Evolutionary conservation across 2,113 vertebrate species (phyloP).

Genomic region (Tachysurus vachellii): DNA sequence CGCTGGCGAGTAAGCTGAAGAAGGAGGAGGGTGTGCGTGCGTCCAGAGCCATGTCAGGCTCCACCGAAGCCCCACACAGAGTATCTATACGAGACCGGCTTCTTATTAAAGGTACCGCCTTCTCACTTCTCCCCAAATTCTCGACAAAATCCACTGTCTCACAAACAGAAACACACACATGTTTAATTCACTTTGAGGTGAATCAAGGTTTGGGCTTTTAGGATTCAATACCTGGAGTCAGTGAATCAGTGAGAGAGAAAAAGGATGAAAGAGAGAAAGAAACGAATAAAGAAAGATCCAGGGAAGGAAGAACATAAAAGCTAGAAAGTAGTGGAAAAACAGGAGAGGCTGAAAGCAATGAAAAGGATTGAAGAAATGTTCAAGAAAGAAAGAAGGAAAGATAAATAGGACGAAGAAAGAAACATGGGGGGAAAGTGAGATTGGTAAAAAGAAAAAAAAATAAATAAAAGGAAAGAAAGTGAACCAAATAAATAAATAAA

Average conservation of each 20-base stretch:
- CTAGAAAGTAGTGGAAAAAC: background rate
- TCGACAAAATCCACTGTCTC: background rate
- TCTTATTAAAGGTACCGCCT: conserved; percentile 91
- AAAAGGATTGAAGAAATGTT: background rate
- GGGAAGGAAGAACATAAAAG: background rate
- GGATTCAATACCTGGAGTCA: too few species aligned
- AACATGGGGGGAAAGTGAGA: too few species aligned
- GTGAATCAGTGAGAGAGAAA: too few species aligned
- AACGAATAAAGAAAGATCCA: background rate
- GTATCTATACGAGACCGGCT: conserved; percentile 92
- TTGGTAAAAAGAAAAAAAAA: too few species aligned
- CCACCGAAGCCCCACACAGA: conserved; percentile 85
- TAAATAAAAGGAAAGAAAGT: background rate
- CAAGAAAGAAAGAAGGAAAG: background rate
- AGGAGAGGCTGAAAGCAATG: background rate
- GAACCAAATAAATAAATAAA: background rate
- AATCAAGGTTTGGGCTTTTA: background rate
- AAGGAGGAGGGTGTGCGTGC: conserved; percentile 88
- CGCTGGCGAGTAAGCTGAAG: conserved; percentile 93
- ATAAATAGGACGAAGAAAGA: background rate
- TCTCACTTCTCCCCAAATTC: background rate
- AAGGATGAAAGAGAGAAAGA: background rate
- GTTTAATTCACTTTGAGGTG: too few species aligned
- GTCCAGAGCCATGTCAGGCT: conserved; percentile 72
- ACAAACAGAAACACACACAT: background rate